Base-by-base conservation (phyloP, 2,797 vertebrate genomes). In the Pristis pectinata region DNA sequence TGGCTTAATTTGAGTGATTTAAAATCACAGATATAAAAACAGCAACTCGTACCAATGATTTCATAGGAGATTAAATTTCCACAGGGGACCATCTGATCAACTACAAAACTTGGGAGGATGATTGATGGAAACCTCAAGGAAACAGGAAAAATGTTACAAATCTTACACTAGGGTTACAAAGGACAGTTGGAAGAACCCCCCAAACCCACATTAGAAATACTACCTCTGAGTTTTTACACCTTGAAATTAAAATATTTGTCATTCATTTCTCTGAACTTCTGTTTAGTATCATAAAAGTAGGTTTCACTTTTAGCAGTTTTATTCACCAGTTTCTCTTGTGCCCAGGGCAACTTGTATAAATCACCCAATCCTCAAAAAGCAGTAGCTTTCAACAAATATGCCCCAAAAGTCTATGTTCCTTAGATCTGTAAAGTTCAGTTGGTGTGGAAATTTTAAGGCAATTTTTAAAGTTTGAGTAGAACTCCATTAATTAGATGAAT, bases 1-100 rank as follows among this genome's bases (percentile, higher is more conserved):
- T 49, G 34, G 49, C 53, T 59, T 87, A 83, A 56, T 87, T 34
- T 56, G 49, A 87, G 83, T 87, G 83, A 87, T 59, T 85, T 87
- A 87, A 87, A 59, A 59, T 87, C 53, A 34, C 27, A 34, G 53
- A 87, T 11, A 44, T 83, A 56, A 83, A 83, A 13, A 11, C 49
- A 87, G 11, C 19, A 37, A 44, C 79, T 49, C 82, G 4, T 22
- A 44, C 37, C 83, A 87, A 59, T 59, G 83, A 59, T 59, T 87
- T 59, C 11, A 82, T 9, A 83, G 24, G 82, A 9, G 24, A 24
- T 30, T 83, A 49, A 53, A 83, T 83, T 27, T 83, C 82, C 24
- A 2, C 41, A 22, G 3, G 8, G n/a, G 8, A 85, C 53, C 24
- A 53, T 9, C 9, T 24, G 9, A 53, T 85, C 10, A 22, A 53